A percentile compares a stretch with the other conserved stretches of the same genome.
These are phyloP conservation scores for Nephrotoma flavescens DNA, from an alignment of 2,888 invertebrate genomes.

Conservation along the genomic window DNA sequence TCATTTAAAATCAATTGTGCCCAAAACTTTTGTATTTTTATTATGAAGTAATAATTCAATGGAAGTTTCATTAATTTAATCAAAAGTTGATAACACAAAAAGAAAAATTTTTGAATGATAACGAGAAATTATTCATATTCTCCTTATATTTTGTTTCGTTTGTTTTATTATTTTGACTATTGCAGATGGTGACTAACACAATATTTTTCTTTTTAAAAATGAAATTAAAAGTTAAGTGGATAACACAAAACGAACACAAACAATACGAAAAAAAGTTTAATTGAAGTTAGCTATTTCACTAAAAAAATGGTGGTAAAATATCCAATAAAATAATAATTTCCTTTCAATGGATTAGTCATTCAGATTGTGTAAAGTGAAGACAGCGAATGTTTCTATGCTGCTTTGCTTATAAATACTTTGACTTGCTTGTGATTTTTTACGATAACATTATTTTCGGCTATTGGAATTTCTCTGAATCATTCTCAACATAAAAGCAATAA, in stretches of 20 bases:
- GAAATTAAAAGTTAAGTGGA: background rate
- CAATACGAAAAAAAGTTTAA: background rate
- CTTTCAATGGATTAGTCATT: background rate
- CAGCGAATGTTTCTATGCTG: background rate
- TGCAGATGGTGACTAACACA: background rate
- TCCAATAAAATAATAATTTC: background rate
- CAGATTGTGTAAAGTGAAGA: background rate
- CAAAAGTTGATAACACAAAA: background rate
- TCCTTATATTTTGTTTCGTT: background rate
- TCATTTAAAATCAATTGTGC: background rate
- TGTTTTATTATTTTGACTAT: background rate
- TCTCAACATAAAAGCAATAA: background rate
- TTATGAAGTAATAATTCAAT: background rate
- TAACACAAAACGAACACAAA: background rate
- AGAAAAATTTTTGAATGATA: background rate
- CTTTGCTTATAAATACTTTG: background rate
- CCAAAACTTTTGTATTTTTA: background rate
- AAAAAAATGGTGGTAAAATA: background rate
- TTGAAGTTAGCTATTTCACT: background rate
- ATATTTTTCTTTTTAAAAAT: background rate
- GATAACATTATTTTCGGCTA: background rate
- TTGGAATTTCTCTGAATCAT: background rate
- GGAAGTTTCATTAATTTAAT: background rate
- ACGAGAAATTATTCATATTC: background rate
- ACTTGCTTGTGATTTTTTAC: background rate